Evolutionary conservation across 2,797 vertebrate species (phyloP), one percentile per base, ranked within the genome.

Genomic region (Lophius americanus): DNA sequence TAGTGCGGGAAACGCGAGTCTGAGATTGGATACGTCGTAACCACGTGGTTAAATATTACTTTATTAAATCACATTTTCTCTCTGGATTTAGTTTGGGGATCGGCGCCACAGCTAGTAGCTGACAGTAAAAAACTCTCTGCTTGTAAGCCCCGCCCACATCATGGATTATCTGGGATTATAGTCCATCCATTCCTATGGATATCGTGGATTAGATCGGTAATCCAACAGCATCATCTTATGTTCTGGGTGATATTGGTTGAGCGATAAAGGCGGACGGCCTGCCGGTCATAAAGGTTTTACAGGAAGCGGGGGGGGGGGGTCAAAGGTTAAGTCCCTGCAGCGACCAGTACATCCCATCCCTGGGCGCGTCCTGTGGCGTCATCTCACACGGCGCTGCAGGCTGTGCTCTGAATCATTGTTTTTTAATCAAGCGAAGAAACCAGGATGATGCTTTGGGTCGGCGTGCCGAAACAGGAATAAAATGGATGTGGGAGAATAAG

Each of bases 121-220:
- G 23, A 23, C 23, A 23, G 23, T n/a, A 23, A 23, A 23, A 36
- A 78, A 59, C 54, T 68, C n/a, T 61, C 49, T 39, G 42, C n/a
- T 41, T 53, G 63, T 63, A 70, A 38, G 51, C 36, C 60, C 49
- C 23, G 48, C 72, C 78, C 41, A 42, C 65, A 59, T 44, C 50
- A 55, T 78, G 82, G 88, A 89, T 91, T 89, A 89, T 33, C 73
- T 64, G 51, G 66, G 85, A 87, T 88, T 86, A 77, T 75, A 74
- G 51, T 77, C 64, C 56, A 42, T 62, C 58, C 58, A 55, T 79
- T 87, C 64, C 64, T 78, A 62, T 73, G 54, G 75, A 61, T 58
- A 78, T 74, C 76, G 86, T 85, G 84, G 86, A 89, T 88, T 91
- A 90, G 75, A 68, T 67, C 43, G 33, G 48, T 87, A 85, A 89